Conservation (phyloP, 2,888 invertebrate species). For the Drosophila prolongata region DNA sequence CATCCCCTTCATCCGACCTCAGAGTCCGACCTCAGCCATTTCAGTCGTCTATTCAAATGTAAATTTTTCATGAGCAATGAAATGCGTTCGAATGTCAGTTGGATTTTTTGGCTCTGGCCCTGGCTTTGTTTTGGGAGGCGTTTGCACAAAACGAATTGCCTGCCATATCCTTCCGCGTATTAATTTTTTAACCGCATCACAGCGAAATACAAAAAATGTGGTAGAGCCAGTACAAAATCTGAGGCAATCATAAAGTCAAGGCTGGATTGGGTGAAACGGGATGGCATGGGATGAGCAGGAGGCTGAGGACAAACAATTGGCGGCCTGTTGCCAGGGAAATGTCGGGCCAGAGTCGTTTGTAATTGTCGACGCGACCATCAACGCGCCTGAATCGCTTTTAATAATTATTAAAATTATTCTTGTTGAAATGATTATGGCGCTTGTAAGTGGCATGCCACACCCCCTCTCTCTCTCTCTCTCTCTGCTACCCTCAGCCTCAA, state of each 20-base stretch:
- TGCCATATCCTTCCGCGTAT: slow-evolving; percentile 80
- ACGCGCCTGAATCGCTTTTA: slow-evolving; percentile 78
- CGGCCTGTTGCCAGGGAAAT: slow-evolving; percentile 65
- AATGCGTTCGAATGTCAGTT: slow-evolving; percentile 52
- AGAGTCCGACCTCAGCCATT: slow-evolving; percentile 17
- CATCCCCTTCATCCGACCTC: neutral
- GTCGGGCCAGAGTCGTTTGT: slow-evolving; percentile 52
- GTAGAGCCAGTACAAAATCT: slow-evolving; percentile 22
- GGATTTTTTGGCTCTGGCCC: slow-evolving; percentile 44
- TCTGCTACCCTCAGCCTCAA: slow-evolving; percentile 3
- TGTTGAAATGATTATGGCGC: slow-evolving; percentile 81
- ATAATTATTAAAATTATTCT: slow-evolving; percentile 82
- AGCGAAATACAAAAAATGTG: slow-evolving; percentile 45
- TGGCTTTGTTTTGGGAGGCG: slow-evolving; percentile 45
- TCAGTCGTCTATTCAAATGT: slow-evolving; percentile 73
- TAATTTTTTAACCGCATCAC: slow-evolving; percentile 74
- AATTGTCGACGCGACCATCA: slow-evolving; percentile 68
- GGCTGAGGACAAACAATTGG: slow-evolving; percentile 50
- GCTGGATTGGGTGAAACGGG: slow-evolving; percentile 26
- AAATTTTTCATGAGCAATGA: slow-evolving; percentile 73
- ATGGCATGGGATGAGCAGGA: slow-evolving; percentile 11
- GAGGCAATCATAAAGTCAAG: slow-evolving; percentile 62
- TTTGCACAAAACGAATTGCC: slow-evolving; percentile 74
- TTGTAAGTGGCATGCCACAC: slow-evolving; percentile 71
- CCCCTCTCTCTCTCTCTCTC: slow-evolving; percentile 4